A percentile compares a stretch with the other conserved stretches of the same genome.
Conservation (phyloP, 2,113 vertebrate genomes). For the Hirundichthys speculiger region DNA sequence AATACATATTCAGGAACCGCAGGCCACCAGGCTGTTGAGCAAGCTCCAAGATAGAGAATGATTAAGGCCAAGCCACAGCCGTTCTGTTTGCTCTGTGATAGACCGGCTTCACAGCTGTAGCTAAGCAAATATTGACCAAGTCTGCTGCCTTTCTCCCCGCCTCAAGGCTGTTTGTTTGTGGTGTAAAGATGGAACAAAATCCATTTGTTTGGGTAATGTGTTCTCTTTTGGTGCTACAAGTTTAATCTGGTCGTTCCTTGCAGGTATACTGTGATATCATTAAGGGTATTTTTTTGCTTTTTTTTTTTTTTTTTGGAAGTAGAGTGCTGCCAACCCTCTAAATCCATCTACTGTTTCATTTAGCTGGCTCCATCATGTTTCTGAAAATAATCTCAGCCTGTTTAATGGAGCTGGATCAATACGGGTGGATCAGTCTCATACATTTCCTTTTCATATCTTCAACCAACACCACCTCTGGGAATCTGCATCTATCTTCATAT, state of each 20-base stretch:
- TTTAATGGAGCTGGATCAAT: slow-evolving; percentile 74
- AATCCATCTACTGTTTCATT: slow-evolving; percentile 55
- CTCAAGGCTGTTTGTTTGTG: not conserved
- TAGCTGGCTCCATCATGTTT: slow-evolving; percentile 42
- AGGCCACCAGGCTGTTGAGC: slow-evolving; percentile 26
- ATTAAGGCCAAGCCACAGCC: slow-evolving; percentile 35
- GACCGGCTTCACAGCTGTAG: slow-evolving; percentile 27
- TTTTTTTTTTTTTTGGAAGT: slow-evolving; percentile 42
- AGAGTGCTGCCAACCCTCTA: slow-evolving; percentile 22
- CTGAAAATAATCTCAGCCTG: slow-evolving; percentile 66
- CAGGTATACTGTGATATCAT: slow-evolving; percentile 34
- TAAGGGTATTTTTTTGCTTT: too few relatives aligned
- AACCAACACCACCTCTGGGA: slow-evolving; percentile 66
- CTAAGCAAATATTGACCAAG: slow-evolving; percentile 62
- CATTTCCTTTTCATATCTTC: slow-evolving; percentile 72
- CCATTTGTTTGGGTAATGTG: slow-evolving; percentile 29
- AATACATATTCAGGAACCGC: slow-evolving; percentile 57
- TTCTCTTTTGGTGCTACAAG: slow-evolving; percentile 31
- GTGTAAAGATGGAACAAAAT: slow-evolving; percentile 15
- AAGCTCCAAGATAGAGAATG: slow-evolving; percentile 1
- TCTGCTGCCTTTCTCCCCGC: slow-evolving; percentile 35
- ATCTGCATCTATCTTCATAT: slow-evolving; percentile 47
- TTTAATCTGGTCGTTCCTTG: slow-evolving; percentile 36
- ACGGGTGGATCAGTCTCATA: slow-evolving; percentile 50
- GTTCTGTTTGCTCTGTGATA: slow-evolving; percentile 36